Conservation (phyloP, 2,888 invertebrate species). For the Tenthredo scrophulariae region DNA sequence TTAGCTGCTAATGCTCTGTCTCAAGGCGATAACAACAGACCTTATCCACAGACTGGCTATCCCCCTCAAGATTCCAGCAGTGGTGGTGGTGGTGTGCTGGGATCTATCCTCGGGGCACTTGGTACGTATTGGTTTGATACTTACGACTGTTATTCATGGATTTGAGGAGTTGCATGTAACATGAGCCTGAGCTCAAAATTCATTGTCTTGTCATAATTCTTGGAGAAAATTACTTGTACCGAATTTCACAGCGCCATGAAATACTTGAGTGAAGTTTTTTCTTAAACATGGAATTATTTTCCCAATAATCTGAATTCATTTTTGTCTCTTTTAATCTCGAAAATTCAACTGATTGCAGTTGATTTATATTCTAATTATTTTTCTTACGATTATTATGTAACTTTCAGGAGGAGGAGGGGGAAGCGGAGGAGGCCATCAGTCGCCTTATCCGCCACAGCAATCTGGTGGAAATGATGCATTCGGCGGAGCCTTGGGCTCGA, state of each 20-base stretch:
- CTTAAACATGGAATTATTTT: no score
- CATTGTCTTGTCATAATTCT: no score
- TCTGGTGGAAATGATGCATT: slow-evolving; percentile 64
- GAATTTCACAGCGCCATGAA: no score
- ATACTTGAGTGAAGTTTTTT: no score
- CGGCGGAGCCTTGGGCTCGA: slow-evolving; percentile 69
- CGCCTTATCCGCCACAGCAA: slow-evolving; percentile 61
- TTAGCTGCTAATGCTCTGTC: slow-evolving; percentile 70
- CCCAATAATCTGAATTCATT: not conserved
- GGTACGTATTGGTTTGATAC: slow-evolving; percentile 63
- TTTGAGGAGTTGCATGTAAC: not conserved
- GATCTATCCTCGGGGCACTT: slow-evolving; percentile 74
- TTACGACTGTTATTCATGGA: not conserved
- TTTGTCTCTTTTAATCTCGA: not conserved
- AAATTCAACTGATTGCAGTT: not conserved
- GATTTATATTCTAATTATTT: not conserved
- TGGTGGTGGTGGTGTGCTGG: slow-evolving; percentile 69
- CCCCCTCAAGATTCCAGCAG: slow-evolving; percentile 67
- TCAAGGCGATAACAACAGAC: slow-evolving; percentile 64
- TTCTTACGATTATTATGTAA: not conserved
- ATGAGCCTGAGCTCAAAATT: no score
- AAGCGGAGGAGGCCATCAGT: slow-evolving; percentile 62
- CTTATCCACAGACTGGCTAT: slow-evolving; percentile 70
- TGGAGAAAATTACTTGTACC: no score
- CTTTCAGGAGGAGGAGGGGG: slow-evolving; percentile 55